Conservation (phyloP, 1,140 invertebrate species). For the Maniola jurtina region DNA sequence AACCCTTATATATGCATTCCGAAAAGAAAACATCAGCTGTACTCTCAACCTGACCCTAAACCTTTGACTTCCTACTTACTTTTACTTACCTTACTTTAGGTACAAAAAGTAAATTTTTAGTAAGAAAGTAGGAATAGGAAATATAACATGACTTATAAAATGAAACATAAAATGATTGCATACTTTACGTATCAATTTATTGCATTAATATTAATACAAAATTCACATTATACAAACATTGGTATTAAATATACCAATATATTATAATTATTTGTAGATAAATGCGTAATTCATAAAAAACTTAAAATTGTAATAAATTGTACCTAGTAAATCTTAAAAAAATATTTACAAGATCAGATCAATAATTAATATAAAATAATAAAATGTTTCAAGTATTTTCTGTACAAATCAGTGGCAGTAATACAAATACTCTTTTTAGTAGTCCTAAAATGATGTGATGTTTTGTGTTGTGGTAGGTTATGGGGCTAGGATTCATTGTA, state of each 20-base stretch:
- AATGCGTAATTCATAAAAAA: slow-evolving; percentile 1
- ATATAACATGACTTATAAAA: too few relatives aligned
- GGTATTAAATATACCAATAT: slow-evolving; percentile 36
- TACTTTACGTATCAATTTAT: slow-evolving; percentile 68
- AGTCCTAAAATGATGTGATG: not conserved
- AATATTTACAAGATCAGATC: slow-evolving; percentile 2
- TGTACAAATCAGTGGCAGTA: slow-evolving; percentile 1
- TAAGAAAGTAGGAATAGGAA: not conserved
- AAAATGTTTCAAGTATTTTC: not conserved
- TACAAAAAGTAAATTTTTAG: too few relatives aligned
- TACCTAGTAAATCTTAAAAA: not conserved
- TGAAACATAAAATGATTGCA: slow-evolving; percentile 2
- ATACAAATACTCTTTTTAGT: not conserved
- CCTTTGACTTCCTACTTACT: too few relatives aligned
- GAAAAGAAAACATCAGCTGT: too few relatives aligned
- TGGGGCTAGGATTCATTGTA: too few relatives aligned
- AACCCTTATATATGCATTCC: too few relatives aligned
- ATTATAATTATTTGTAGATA: slow-evolving; percentile 9
- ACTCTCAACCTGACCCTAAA: too few relatives aligned
- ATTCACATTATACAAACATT: slow-evolving; percentile 54
- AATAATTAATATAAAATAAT: not conserved
- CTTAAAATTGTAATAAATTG: not conserved
- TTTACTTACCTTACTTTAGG: too few relatives aligned
- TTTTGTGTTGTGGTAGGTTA: too few relatives aligned
- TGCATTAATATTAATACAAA: slow-evolving; percentile 60